Conservation (phyloP, 2,888 invertebrate genomes). For the Polydrusus cervinus region DNA sequence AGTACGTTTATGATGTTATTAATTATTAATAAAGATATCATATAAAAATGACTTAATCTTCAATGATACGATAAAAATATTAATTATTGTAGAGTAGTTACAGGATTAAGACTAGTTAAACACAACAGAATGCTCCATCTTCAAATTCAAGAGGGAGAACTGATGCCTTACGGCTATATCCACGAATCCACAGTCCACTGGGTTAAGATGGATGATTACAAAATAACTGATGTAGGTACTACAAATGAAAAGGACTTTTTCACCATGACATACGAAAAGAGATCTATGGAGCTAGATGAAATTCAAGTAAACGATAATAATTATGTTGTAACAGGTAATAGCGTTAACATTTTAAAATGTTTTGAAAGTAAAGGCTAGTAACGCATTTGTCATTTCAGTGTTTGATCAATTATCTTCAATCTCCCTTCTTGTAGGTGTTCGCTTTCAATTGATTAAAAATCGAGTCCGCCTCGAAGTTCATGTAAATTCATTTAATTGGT, state of each 20-base stretch:
- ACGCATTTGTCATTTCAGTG: too few relatives aligned
- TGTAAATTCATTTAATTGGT: slow-evolving; percentile 83
- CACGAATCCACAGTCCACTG: slow-evolving; percentile 76
- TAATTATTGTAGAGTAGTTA: slow-evolving; percentile 83
- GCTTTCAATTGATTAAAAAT: slow-evolving; percentile 83
- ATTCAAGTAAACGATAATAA: slow-evolving; percentile 77
- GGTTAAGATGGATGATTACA: slow-evolving; percentile 80
- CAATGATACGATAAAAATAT: too few relatives aligned
- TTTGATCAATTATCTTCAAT: too few relatives aligned
- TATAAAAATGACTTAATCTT: too few relatives aligned
- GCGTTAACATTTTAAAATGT: too few relatives aligned
- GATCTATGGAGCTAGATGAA: slow-evolving; percentile 88
- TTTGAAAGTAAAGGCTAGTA: neutral
- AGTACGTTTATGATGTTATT: too few relatives aligned
- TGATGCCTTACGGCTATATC: slow-evolving; percentile 79
- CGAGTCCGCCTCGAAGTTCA: slow-evolving; percentile 88
- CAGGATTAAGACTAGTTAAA: slow-evolving; percentile 84
- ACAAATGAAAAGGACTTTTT: slow-evolving; percentile 82
- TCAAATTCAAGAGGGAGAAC: slow-evolving; percentile 85
- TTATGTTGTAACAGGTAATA: slow-evolving; percentile 84
- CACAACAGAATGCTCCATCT: slow-evolving; percentile 84
- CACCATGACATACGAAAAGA: slow-evolving; percentile 81
- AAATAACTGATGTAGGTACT: slow-evolving; percentile 73
- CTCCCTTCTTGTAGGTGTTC: slow-evolving; percentile 73
- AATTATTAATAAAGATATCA: too few relatives aligned